These are phyloP conservation scores for Cyprinus carpio DNA, from an alignment of 2,113 vertebrate species.

Conservation along the genomic window DNA sequence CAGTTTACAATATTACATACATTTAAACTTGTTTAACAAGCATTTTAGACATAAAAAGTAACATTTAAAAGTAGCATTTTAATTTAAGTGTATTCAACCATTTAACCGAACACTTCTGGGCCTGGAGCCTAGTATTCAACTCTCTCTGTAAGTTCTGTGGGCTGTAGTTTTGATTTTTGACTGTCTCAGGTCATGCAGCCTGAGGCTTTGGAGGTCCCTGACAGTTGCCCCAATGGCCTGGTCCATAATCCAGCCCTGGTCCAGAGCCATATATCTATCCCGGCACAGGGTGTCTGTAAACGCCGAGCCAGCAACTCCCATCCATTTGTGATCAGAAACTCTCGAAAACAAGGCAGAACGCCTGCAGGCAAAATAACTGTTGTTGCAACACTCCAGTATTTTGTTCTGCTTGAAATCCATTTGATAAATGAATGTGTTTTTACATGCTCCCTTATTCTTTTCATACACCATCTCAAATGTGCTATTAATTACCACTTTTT, in stretches of 20 bases:
- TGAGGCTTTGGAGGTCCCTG: background rate
- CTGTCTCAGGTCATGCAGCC: background rate
- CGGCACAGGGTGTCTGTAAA: background rate
- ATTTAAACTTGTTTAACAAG: no score
- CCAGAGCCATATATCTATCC: constrained; percentile 10
- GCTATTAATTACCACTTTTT: constrained; percentile 51
- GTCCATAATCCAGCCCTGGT: background rate
- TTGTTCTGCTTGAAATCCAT: constrained; percentile 36
- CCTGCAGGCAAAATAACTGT: constrained; percentile 29
- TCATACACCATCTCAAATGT: constrained; percentile 20
- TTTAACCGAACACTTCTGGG: no score
- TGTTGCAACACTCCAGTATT: constrained; percentile 4
- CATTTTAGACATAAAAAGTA: no score
- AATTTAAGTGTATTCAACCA: no score
- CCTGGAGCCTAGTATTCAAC: background rate
- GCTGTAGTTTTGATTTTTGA: background rate
- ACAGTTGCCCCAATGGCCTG: background rate
- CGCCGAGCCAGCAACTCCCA: background rate
- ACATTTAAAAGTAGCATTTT: no score
- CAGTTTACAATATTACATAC: no score
- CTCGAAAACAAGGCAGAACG: constrained; percentile 28
- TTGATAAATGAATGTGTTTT: constrained; percentile 50
- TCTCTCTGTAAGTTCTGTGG: no score
- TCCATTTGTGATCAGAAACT: constrained; percentile 25
- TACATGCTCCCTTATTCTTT: constrained; percentile 31